Percentiles rank a stretch among this genome's conserved stretches.
Conservation (phyloP, 2,797 vertebrate genomes). For the Sebastes diploproa region DNA sequence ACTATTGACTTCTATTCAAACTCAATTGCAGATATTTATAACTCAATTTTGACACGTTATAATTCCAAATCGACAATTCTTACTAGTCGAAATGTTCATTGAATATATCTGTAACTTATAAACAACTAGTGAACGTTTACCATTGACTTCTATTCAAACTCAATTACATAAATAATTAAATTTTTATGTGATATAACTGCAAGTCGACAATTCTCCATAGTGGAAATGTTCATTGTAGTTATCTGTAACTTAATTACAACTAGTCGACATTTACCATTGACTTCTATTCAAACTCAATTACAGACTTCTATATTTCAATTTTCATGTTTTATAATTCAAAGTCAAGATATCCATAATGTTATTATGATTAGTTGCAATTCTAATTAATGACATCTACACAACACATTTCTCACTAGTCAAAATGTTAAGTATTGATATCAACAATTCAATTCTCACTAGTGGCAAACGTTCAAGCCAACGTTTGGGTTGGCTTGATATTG, state of each 20-base stretch:
- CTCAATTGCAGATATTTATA: too few species aligned
- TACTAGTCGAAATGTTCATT: too few species aligned
- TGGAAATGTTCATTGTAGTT: not conserved
- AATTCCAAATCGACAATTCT: too few species aligned
- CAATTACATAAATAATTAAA: not conserved
- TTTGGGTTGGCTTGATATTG: too few species aligned
- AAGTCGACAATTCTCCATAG: too few species aligned
- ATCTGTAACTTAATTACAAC: not conserved
- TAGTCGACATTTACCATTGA: too few species aligned
- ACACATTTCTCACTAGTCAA: not conserved
- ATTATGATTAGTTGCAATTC: not conserved
- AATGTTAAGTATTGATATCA: not conserved
- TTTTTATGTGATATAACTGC: accelerated
- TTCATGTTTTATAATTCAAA: not conserved
- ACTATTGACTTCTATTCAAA: too few species aligned
- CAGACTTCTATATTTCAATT: not conserved
- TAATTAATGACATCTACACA: not conserved
- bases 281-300: too few species aligned
- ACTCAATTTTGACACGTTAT: accelerated
- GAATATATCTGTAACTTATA: not conserved
- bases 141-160: not conserved
- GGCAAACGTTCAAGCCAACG: too few species aligned
- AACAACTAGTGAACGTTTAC: not conserved
- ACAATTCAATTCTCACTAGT: not conserved
- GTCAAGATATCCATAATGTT: not conserved